Evolutionary conservation across 2,888 invertebrate species (phyloP), one percentile per base, ranked within the genome.

Genomic region (Beris morrisii): DNA sequence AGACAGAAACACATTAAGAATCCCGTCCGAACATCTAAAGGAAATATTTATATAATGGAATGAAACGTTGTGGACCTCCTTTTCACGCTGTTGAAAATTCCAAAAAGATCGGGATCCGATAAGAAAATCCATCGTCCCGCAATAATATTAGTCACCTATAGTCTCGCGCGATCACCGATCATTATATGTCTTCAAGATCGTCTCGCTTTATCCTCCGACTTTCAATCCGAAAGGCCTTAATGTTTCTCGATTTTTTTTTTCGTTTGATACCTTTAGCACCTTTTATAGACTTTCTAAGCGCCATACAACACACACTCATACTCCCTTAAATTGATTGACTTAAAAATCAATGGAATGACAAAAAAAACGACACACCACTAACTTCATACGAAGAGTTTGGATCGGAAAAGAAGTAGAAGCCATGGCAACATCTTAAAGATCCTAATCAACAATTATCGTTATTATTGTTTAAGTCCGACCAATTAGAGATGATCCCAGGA

Each of bases 391-490:
- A 22, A 22, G 38, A 38, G 38, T 38, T 38, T 5, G 22, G 13
- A 48, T 50, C 22, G 31, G 31, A 15, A 32, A 38, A 9, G 6
- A 61, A 61, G 43, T 15, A 52, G 52, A 52, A 43, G 22, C 30
- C 61, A 22, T 38, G n/a, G 28, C 43, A 50, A 59, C 28, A 50
- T 63, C 31, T 54, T 53, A 44, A 54, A 53, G 64, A 64, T 63
- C 44, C 63, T 63, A 63, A 63, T 64, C 64, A 56, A 50, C 67
- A 68, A 68, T 69, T 67, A 65, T 57, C 67, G 64, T 68, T 68
- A 68, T 66, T 69, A 69, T 67, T 68, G 68, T 58, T 65, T 50
- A 54, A 67, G 59, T 57, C 48, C 59, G 63, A 65, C 67, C 70
- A 67, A 70, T 70, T 68, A 66, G 61, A 66, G 64, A 45, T 67